Percentiles rank a stretch among this genome's conserved stretches.
Evolutionary conservation across 1,140 invertebrate species (phyloP).

Genomic region (Pollicipes pollicipes): DNA sequence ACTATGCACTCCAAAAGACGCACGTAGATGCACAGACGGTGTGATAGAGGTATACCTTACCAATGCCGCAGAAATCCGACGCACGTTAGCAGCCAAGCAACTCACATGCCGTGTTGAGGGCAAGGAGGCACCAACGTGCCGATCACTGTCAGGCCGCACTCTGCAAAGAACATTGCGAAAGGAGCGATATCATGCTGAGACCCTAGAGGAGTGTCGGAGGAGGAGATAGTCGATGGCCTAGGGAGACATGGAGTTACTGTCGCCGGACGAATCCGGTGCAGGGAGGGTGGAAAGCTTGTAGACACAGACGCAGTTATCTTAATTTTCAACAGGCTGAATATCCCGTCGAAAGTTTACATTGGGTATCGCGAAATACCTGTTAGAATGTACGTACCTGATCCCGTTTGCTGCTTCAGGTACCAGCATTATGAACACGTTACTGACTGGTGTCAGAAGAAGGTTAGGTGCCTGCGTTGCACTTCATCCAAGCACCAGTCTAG

Average conservation of each 20-base stretch:
- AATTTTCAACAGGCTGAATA: not conserved
- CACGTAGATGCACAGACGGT: too few species aligned
- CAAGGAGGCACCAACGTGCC: too few species aligned
- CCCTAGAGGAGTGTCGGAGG: too few species aligned
- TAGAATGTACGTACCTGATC: not conserved
- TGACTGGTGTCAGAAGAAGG: not conserved
- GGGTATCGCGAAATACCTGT: not conserved
- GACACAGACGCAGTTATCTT: not conserved
- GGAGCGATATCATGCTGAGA: too few species aligned
- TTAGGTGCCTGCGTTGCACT: not conserved
- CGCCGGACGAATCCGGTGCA: not conserved
- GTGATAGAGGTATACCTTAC: too few species aligned
- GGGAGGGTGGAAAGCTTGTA: too few species aligned
- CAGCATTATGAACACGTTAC: not conserved
- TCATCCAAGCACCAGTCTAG: not conserved
- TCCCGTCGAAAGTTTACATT: not conserved
- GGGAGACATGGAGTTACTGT: not conserved
- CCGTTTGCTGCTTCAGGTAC: not conserved
- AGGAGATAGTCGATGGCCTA: not conserved
- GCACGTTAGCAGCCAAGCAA: too few species aligned
- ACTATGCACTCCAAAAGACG: too few species aligned
- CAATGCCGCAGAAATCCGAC: too few species aligned
- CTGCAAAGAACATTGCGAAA: too few species aligned
- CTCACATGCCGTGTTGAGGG: too few species aligned
- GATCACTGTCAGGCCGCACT: too few species aligned